Conservation (phyloP, 2,113 vertebrate species). For the Rhodinocichla rosea region DNA sequence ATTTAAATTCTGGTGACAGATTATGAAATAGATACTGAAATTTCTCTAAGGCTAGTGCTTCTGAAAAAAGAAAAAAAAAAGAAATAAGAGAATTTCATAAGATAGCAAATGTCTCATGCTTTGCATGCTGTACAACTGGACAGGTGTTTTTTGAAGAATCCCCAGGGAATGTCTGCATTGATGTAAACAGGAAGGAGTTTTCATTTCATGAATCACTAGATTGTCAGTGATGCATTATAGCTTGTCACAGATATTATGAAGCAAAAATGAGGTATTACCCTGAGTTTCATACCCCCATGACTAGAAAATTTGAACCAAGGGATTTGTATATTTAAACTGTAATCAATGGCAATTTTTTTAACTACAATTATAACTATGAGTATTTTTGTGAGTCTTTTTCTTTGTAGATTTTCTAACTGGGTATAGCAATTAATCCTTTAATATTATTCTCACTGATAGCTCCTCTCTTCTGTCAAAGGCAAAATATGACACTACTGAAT, state of each 20-base stretch:
- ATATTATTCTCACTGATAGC: not conserved
- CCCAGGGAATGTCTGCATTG: not conserved
- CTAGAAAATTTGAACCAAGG: not conserved
- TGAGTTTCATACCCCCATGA: not conserved
- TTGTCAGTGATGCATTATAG: not conserved
- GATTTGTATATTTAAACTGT: not conserved
- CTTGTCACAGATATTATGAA: not conserved
- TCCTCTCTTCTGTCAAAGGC: not conserved
- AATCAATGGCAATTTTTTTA: not conserved
- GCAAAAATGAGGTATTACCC: not conserved
- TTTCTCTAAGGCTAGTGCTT: not conserved
- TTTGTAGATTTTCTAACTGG: not conserved
- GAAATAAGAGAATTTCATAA: not conserved
- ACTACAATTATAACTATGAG: not conserved
- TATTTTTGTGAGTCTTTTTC: not conserved
- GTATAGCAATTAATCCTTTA: not conserved
- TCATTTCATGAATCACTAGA: constrained; percentile 31
- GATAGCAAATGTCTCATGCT: not conserved
- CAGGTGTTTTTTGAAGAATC: constrained; percentile 4
- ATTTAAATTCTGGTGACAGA: not conserved
- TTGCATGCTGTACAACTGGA: not conserved
- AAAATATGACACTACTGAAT: not conserved
- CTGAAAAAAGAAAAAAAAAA: not conserved
- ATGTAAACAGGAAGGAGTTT: constrained; percentile 3
- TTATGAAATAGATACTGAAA: not conserved